Base-by-base conservation (phyloP, 1,140 invertebrate species). In the Steinernema khuongi region DNA sequence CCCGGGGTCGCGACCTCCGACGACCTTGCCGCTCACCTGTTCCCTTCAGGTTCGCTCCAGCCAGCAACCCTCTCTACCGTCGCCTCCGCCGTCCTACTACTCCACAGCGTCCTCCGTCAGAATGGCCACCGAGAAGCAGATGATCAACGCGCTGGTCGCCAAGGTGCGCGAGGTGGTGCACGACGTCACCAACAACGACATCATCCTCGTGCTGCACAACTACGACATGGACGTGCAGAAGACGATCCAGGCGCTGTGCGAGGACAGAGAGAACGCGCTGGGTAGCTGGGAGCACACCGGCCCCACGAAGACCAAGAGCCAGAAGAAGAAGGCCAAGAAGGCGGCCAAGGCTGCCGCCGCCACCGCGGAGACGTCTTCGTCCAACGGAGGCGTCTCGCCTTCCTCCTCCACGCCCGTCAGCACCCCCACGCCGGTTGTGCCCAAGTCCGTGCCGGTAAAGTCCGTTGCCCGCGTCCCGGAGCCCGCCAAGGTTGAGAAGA, bases 161-260 rank as follows among this genome's bases (percentile, higher is more conserved):
- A 60, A 60, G 19, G 50, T 60, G 22, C 50, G 50, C 50, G 50
- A 60, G 22, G 74, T 67, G 14, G 28, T 77, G 22, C 68, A 67
- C 32, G 69, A 67, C 44, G 74, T 74, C 17, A 71, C 50, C 19
- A 85, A 77, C 44, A 85, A 82, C 72, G 83, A 85, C 60, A 84
- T 84, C 69, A 79, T 84, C 29, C 75, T 84, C 22, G 83, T 81
- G 43, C 76, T 84, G 19, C 83, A 84, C 69, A 84, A 85, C 36
- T 81, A 81, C 73, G 83, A 84, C 29, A 68, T 84, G 68, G 81
- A 84, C 50, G 83, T 84, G 26, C 75, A 77, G 19, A 68, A 73
- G 19, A 84, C 83, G 7, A 84, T 84, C 67, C 74, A 79, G 30
- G 84, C 83, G 22, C 84, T 81, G 32, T 76, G 44, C 28, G 79